Evolutionary conservation across 2,797 vertebrate genomes (phyloP).

Genomic region (Diplodus puntazzo): DNA sequence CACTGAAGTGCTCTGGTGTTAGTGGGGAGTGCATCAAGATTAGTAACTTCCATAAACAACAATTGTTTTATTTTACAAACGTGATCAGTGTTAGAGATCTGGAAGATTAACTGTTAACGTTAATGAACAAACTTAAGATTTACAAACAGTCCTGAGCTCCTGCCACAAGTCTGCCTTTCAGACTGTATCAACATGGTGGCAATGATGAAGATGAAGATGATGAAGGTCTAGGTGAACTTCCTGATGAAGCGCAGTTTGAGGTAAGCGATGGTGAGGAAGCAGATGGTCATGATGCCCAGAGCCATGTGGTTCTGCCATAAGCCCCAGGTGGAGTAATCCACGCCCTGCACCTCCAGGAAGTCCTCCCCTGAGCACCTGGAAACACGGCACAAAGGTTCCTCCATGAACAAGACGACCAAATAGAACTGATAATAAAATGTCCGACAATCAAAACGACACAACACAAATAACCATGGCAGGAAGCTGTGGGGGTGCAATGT

Average conservation of each 20-base stretch:
- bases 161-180: neutral
- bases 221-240: conserved; percentile 88
- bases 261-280: conserved; percentile 91
- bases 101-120: neutral
- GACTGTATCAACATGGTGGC: too few species aligned
- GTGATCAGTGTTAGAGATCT: neutral
- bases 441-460: too few species aligned
- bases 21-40: conserved; percentile 33
- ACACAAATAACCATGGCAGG: too few species aligned
- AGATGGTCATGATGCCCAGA: conserved; percentile 84
- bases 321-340: conserved; percentile 87
- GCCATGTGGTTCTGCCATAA: conserved; percentile 93
- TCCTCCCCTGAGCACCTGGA: conserved; percentile 84
- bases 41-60: neutral
- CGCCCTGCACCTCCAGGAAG: conserved; percentile 86
- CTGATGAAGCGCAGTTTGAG: conserved; percentile 90
- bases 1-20: neutral
- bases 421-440: too few species aligned
- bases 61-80: conserved; percentile 9
- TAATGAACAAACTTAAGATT: neutral
- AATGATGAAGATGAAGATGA: neutral
- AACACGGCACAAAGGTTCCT: conserved; percentile 5
- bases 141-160: neutral
- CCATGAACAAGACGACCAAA: too few species aligned
- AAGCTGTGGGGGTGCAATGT: neutral